A percentile compares a stretch with the other conserved stretches of the same genome.
phyloP scores from a whole-genome alignment of 2,113 vertebrate species.

The Silurus meridionalis region DNA sequence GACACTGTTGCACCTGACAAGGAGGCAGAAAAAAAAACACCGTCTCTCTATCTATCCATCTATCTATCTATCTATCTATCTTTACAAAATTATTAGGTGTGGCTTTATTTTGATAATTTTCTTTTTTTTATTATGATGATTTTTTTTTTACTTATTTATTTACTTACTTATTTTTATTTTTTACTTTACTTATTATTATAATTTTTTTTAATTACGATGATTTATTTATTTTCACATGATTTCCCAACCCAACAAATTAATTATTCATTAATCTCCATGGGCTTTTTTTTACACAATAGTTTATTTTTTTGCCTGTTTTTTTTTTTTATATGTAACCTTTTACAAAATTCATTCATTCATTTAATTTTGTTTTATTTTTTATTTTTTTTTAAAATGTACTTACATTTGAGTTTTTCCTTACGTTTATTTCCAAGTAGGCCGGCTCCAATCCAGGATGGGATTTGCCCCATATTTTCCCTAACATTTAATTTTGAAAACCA shows the following conservation, averaged over 20 bases:
- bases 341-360: conserved; percentile 71
- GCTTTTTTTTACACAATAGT: background rate
- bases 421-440: background rate
- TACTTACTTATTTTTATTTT: background rate
- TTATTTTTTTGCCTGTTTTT: background rate
- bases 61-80: too few species aligned
- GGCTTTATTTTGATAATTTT: too few species aligned
- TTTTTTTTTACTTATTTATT: too few species aligned
- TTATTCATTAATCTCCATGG: background rate
- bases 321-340: conserved; percentile 63
- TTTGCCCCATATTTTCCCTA: background rate
- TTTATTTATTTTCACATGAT: background rate
- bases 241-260: background rate
- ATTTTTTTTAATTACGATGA: background rate
- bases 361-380: conserved; percentile 68
- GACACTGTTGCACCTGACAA: too few species aligned
- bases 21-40: too few species aligned
- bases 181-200: background rate
- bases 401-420: background rate
- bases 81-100: too few species aligned
- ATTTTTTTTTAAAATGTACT: background rate
- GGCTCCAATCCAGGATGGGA: background rate
- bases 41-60: too few species aligned
- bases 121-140: too few species aligned
- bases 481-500: background rate